phyloP scores from a whole-genome alignment of 2,888 invertebrate genomes.

The Synanthedon andrenaeformis region DNA sequence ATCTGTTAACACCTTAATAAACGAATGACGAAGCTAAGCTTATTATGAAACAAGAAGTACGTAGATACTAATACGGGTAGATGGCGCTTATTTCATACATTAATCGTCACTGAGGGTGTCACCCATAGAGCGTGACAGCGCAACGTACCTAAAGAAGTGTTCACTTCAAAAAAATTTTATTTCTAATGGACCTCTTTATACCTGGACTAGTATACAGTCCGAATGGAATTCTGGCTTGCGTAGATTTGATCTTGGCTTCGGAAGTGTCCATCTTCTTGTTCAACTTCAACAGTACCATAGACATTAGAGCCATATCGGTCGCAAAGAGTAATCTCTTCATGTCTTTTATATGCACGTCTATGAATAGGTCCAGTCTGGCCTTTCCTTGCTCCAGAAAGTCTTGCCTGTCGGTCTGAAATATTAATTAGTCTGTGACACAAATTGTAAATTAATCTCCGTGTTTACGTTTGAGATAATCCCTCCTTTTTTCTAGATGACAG shows the following conservation, averaged over 20 bases:
- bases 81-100: too few species aligned
- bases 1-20: too few species aligned
- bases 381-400: slow-evolving; percentile 40
- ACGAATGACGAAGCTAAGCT: too few species aligned
- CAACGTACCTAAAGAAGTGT: neutral
- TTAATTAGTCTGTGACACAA: neutral
- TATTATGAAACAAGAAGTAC: too few species aligned
- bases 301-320: slow-evolving; percentile 57
- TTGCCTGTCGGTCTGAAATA: slow-evolving; percentile 36
- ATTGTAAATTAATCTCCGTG: too few species aligned
- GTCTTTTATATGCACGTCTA: slow-evolving; percentile 50
- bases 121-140: too few species aligned
- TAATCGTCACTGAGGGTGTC: too few species aligned
- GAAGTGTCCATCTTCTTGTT: slow-evolving; percentile 65
- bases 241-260: slow-evolving; percentile 50
- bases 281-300: slow-evolving; percentile 54
- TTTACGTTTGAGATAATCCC: too few species aligned
- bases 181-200: slow-evolving; percentile 6
- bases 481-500: neutral
- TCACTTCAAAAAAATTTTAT: neutral
- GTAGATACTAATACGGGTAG: too few species aligned
- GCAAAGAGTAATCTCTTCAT: slow-evolving; percentile 51
- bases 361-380: slow-evolving; percentile 41
- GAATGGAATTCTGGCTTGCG: slow-evolving; percentile 60
- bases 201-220: slow-evolving; percentile 59